Evolutionary conservation across 2,888 invertebrate genomes (phyloP).

Genomic region (Polylopha cassiicola): DNA sequence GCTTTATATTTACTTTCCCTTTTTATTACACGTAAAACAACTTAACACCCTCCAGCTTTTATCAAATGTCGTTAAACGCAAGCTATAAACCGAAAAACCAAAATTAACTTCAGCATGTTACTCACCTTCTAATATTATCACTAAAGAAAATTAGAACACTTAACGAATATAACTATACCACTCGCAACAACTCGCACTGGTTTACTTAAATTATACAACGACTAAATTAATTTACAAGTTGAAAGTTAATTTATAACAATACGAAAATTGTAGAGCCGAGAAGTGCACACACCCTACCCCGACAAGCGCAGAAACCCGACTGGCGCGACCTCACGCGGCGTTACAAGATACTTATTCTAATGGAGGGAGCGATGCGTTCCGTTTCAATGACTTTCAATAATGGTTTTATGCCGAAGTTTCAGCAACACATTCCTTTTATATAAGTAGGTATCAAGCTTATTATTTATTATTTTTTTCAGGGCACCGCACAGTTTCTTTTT

Average conservation of each 20-base stretch:
- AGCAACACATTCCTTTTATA: background rate
- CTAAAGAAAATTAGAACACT: constrained; percentile 46
- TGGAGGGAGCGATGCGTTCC: constrained; percentile 20
- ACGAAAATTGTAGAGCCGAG: constrained; percentile 59
- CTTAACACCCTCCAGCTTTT: background rate
- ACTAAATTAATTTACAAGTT: constrained; percentile 39
- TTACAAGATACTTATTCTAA: constrained; percentile 19
- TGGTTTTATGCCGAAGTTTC: constrained; percentile 15
- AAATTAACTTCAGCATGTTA: constrained; percentile 27
- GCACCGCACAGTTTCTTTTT: too few relatives aligned
- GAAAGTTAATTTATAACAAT: constrained; percentile 48
- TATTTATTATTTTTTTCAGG: too few relatives aligned
- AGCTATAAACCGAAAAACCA: constrained; percentile 8
- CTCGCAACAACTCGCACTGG: constrained; percentile 34
- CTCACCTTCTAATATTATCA: constrained; percentile 55
- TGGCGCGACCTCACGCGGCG: constrained; percentile 32
- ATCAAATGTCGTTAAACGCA: constrained; percentile 21
- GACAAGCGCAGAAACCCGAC: constrained; percentile 74
- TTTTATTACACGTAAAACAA: too few relatives aligned
- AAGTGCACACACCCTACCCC: constrained; percentile 53
- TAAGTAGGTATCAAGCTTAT: background rate
- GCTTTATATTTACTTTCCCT: too few relatives aligned
- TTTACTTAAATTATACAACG: constrained; percentile 30
- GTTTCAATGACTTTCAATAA: constrained; percentile 18
- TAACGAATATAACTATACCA: constrained; percentile 44